A percentile compares a stretch with the other conserved stretches of the same genome.
Evolutionary conservation across 2,888 invertebrate species (phyloP).

Genomic region (Drosophila gaucha): DNA sequence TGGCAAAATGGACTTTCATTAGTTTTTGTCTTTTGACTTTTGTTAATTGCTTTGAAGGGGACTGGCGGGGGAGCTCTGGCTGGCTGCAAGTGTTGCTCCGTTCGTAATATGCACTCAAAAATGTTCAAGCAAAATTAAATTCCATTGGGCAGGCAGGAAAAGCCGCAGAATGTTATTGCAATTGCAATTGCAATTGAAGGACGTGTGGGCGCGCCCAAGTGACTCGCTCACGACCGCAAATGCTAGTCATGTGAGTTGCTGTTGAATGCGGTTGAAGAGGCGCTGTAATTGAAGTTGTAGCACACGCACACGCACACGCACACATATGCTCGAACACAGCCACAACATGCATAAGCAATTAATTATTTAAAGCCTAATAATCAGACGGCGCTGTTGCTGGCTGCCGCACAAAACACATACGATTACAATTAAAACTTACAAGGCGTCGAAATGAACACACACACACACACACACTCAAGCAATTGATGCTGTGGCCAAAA

Average conservation of each 20-base stretch:
- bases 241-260: slow-evolving; percentile 28
- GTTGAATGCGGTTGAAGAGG: slow-evolving; percentile 11
- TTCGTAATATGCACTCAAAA: slow-evolving; percentile 34
- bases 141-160: slow-evolving; percentile 51
- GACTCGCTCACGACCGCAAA: slow-evolving; percentile 55
- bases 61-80: background rate
- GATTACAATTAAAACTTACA: slow-evolving; percentile 79
- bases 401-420: slow-evolving; percentile 22
- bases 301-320: slow-evolving; percentile 6
- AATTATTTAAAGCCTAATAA: slow-evolving; percentile 78
- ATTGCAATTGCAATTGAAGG: slow-evolving; percentile 52
- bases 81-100: background rate
- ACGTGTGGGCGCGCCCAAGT: slow-evolving; percentile 24
- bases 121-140: slow-evolving; percentile 66
- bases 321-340: slow-evolving; percentile 1
- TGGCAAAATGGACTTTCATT: slow-evolving; percentile 7
- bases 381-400: slow-evolving; percentile 41
- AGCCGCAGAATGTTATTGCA: slow-evolving; percentile 72
- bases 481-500: slow-evolving; percentile 56
- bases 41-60: slow-evolving; percentile 6
- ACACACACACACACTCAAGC: slow-evolving; percentile 29
- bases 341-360: slow-evolving; percentile 58
- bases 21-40: slow-evolving; percentile 17
- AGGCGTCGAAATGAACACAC: slow-evolving; percentile 68
- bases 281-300: slow-evolving; percentile 6